Evolutionary conservation across 2,113 vertebrate species (phyloP).

Genomic region (Osmerus eperlanus): DNA sequence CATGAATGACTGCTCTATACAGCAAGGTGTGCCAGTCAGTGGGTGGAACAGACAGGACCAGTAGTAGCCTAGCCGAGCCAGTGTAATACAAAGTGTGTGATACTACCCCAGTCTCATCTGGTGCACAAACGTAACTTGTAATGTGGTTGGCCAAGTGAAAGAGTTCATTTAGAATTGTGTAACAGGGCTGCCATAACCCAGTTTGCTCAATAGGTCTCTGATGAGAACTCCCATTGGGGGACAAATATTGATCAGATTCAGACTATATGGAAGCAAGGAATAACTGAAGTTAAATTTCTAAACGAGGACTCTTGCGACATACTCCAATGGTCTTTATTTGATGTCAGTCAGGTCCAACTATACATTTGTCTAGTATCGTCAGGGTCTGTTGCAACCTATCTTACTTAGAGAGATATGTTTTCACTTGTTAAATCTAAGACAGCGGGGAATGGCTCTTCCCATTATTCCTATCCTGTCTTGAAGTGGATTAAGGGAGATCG

Average conservation of each 20-base stretch:
- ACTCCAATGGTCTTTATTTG: no score
- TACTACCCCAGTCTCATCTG: conserved; percentile 25
- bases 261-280: no score
- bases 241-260: no score
- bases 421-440: conserved; percentile 18
- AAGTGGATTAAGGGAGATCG: conserved; percentile 38
- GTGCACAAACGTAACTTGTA: conserved; percentile 10
- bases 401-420: not conserved
- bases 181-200: not conserved
- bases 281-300: no score
- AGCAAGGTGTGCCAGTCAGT: conserved; percentile 54
- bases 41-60: conserved; percentile 3
- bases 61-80: not conserved
- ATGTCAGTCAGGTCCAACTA: no score
- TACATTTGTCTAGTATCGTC: not conserved
- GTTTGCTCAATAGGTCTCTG: not conserved
- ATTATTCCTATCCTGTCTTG: conserved; percentile 36
- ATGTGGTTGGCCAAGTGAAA: conserved; percentile 38
- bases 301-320: no score
- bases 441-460: conserved; percentile 20
- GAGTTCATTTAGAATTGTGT: conserved; percentile 24
- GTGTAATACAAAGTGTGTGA: not conserved
- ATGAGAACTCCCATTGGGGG: not conserved
- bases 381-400: not conserved
- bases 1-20: conserved; percentile 26